A percentile compares a stretch with the other conserved stretches of the same genome.
phyloP scores from a whole-genome alignment of 2,797 vertebrate species.

The Chrosomus eos region DNA sequence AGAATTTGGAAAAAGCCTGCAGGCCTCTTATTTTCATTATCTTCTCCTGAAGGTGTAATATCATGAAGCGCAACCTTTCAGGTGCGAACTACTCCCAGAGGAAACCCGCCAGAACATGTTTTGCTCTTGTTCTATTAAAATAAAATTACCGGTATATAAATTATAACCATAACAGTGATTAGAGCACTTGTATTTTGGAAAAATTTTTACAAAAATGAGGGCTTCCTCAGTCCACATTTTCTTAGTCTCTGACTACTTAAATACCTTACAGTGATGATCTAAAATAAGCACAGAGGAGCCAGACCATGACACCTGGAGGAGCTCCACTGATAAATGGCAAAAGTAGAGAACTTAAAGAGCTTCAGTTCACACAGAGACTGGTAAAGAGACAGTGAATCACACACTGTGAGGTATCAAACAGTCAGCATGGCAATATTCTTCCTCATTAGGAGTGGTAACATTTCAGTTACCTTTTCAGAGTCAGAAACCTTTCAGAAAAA shows the following conservation, averaged over 20 bases:
- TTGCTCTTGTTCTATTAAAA: not conserved
- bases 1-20: not conserved
- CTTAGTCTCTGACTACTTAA: not conserved
- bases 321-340: not conserved
- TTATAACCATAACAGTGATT: not conserved
- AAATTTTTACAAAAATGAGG: not conserved
- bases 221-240: not conserved
- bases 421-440: conserved; percentile 24
- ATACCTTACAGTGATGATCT: not conserved
- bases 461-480: conserved; percentile 15
- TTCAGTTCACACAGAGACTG: not conserved
- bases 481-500: conserved; percentile 14
- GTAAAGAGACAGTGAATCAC: conserved; percentile 2
- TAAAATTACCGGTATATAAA: not conserved
- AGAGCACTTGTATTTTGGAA: not conserved
- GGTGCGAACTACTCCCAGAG: not conserved
- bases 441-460: conserved; percentile 9
- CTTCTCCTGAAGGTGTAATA: not conserved
- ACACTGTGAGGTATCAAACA: conserved; percentile 5
- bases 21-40: not conserved
- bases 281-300: not conserved
- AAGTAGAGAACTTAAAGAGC: not conserved
- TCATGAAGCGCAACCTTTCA: not conserved
- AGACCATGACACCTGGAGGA: not conserved
- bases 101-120: not conserved